Base-by-base conservation (phyloP, 2,113 vertebrate species). In the Tretioscincus oriximinensis region DNA sequence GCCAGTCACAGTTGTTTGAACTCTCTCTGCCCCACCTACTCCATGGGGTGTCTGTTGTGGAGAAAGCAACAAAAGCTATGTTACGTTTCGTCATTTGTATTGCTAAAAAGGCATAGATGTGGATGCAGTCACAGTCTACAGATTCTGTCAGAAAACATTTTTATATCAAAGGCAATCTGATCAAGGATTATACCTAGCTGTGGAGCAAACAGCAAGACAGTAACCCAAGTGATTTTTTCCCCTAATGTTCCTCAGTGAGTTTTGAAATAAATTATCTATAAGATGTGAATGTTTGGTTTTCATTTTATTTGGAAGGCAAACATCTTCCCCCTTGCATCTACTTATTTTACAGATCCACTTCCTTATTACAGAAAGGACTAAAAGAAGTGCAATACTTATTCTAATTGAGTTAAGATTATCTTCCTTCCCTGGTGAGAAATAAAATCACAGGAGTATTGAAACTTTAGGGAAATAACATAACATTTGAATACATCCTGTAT, bases 371-470 rank as follows among this genome's bases (percentile, higher is more conserved):
- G 41, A 63, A 18, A 63, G n/a, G 60, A 22, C n/a, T 64, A 71
- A 71, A 76, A 70, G 49, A 76, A 82, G 70, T 77, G 9, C 35
- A 76, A 77, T 64, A 35, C 28, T 77, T 82, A 51, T 64, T 82
- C 60, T 71, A 76, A 82, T 54, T 70, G 66, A 71, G 81, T 71
- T 77, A 71, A 82, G 35, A 71, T 77, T 65, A 77, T 71, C 22
- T 82, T 26, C 45, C 58, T 82, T 82, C 58, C 45, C 28, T 71
- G 29, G 67, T 18, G 74, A 77, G 81, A 82, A 82, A 82, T 82
- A 41, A 77, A 82, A 77, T 77, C 58, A 70, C 20, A 64, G 45
- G 58, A 69, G 28, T 71, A 9, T 77, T 41, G 9, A 2, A 35
- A 51, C n/a, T 35, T 41, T 77, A 71, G 24, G 28, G n/a, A 49